Percentiles rank a stretch among this genome's conserved stretches.
phyloP scores from a whole-genome alignment of 2,113 vertebrate species.

The Bufo bufo region DNA sequence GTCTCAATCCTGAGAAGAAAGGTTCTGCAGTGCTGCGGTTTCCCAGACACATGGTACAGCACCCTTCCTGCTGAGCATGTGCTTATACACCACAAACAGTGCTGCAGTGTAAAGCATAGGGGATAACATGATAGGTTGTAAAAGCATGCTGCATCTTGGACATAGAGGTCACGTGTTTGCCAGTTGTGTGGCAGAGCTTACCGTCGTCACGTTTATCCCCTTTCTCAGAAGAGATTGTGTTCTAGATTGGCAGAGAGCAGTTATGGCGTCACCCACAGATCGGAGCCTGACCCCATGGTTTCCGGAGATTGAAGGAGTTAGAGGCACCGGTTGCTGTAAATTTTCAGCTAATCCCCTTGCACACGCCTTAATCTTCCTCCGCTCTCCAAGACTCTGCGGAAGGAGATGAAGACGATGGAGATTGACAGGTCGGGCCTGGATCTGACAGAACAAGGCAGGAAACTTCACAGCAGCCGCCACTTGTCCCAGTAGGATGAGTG shows the following conservation, averaged over 20 bases:
- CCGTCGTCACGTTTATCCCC: neutral
- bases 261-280: neutral
- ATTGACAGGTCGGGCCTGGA: neutral
- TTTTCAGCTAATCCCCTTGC: constrained; percentile 36
- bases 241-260: neutral
- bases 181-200: neutral
- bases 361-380: constrained; percentile 34
- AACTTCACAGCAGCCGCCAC: constrained; percentile 1
- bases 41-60: no score
- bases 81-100: neutral
- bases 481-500: neutral
- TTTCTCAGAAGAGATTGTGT: constrained; percentile 1
- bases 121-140: neutral
- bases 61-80: neutral
- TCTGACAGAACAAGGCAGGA: neutral
- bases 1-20: no score
- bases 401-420: constrained; percentile 23
- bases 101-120: neutral
- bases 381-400: constrained; percentile 25
- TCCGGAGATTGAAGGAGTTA: constrained; percentile 21
- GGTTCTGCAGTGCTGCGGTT: no score
- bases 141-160: neutral
- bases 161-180: no score
- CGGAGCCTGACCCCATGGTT: neutral
- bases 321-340: neutral